phyloP scores from a whole-genome alignment of 2,888 invertebrate species.

The Caenorhabditis virilis region DNA sequence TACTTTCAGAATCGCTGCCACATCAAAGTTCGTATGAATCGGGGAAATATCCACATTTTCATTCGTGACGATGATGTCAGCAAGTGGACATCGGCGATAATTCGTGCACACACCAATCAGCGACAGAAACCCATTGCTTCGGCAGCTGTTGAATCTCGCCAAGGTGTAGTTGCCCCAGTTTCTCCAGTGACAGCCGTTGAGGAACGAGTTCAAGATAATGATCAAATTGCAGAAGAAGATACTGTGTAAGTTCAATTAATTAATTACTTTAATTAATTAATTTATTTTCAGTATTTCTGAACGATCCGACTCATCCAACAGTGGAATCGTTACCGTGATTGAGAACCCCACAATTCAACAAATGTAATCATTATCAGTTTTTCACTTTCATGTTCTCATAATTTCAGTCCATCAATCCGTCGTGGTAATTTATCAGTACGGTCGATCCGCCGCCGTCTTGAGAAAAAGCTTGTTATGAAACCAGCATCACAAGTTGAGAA shows the following conservation, averaged over 20 bases:
- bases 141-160: no score
- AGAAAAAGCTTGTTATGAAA: conserved; percentile 11
- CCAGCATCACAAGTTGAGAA: neutral
- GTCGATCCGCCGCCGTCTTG: conserved; percentile 12
- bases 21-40: conserved; percentile 21
- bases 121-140: neutral
- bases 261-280: conserved; percentile 7
- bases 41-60: conserved; percentile 28
- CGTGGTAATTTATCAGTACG: conserved; percentile 15
- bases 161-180: neutral
- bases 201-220: neutral
- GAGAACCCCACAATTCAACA: conserved; percentile 10
- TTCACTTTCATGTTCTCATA: neutral
- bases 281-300: neutral
- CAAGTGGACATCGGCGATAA: conserved; percentile 25
- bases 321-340: conserved; percentile 26
- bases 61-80: conserved; percentile 20
- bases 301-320: conserved; percentile 19
- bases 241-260: neutral
- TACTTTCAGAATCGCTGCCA: conserved; percentile 23
- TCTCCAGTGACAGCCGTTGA: neutral
- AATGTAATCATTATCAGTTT: conserved; percentile 9
- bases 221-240: neutral
- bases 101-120: conserved; percentile 10
- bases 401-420: conserved; percentile 27